Evolutionary conservation across 2,113 vertebrate genomes (phyloP), one percentile per base, ranked within the genome.

Genomic region (Amphilophus citrinellus): DNA sequence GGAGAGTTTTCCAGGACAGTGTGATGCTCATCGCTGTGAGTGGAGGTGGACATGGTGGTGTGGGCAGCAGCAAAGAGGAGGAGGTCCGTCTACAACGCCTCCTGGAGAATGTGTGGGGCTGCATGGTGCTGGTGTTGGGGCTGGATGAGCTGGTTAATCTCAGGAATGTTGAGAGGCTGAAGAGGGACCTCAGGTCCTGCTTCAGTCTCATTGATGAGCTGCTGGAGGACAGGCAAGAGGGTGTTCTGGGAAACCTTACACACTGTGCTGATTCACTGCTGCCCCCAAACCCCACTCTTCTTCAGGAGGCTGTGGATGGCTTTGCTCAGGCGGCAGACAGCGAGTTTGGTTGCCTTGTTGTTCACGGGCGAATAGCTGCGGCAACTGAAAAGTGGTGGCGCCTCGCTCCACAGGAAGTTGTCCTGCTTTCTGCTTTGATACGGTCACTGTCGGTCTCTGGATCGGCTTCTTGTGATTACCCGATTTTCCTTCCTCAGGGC

Each of bases 371-470:
- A 2, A 93, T 98, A 3, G 95, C 95, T 1, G 92, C 94, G 1
- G 97, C 97, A 0, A 98, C 98, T 0, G 97, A 97, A 42, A 97
- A 97, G 87, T 98, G 97, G 97, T 98, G 98, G 97, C 96, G 96
- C 17, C 92, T 98, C 3, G 95, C 96, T 2, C 94, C 95, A 0
- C 97, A 96, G 11, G 98, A 98, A 61, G 94, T 97, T 0, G 96
- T 97, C 88, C 94, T 98, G 15, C 95, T 98, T 3, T 95, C 96
- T 1, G 96, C 95, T 80, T 59, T 98, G 83, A 93, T 96, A 35
- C 94, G 93, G 1, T 94, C 94, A 2, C 93, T 97, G 78, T 94
- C 96, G 0, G 93, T 96, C 68, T 95, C 95, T 0, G 95, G 94
- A 4, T 94, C 96, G 2, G 82, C 95, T 0, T 97, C 97, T 2